Evolutionary conservation across 2,797 vertebrate genomes (phyloP).

Genomic region (Columba guinea): DNA sequence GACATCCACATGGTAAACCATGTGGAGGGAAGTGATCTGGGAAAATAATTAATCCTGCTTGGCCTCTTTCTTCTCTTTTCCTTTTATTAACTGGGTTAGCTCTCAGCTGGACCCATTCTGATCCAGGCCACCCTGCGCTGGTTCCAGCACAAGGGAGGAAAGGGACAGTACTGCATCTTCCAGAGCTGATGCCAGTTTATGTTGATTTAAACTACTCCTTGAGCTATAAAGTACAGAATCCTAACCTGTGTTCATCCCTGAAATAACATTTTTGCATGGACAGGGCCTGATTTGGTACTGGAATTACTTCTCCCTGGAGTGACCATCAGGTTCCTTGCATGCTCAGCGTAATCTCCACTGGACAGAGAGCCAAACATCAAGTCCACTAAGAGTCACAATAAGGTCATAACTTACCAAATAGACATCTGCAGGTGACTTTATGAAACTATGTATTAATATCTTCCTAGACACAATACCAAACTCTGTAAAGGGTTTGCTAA

Average conservation of each 20-base stretch:
- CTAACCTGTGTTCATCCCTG: background rate
- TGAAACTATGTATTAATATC: background rate
- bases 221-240: background rate
- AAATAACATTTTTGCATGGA: background rate
- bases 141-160: background rate
- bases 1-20: background rate
- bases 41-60: background rate
- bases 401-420: background rate
- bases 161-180: background rate
- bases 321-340: background rate
- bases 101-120: slow-evolving; percentile 8
- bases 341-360: rapidly evolving
- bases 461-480: background rate
- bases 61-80: background rate
- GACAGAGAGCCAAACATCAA: background rate
- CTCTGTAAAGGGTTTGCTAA: background rate
- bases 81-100: slow-evolving; percentile 11
- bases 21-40: background rate
- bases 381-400: background rate
- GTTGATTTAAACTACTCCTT: background rate
- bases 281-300: background rate
- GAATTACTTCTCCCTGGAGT: rapidly evolving
- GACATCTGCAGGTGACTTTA: background rate
- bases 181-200: background rate
- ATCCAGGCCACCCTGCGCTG: background rate